A percentile compares a stretch with the other conserved stretches of the same genome.
Conservation (phyloP, 2,888 invertebrate species). For the Listrodromus nycthemerus region DNA sequence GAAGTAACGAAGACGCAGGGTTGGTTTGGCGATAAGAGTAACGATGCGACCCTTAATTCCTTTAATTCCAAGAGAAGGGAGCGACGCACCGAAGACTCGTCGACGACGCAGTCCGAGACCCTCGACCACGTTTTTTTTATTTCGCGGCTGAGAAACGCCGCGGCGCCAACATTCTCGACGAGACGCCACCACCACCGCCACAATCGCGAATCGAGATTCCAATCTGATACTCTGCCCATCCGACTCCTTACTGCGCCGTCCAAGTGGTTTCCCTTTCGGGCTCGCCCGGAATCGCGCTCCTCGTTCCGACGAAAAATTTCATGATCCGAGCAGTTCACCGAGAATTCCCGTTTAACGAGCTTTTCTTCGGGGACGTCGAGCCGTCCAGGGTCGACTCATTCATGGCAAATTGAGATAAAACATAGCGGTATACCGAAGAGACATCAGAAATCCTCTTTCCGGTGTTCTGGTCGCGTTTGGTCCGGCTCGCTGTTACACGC, state of each 20-base stretch:
- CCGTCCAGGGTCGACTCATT: constrained; percentile 79
- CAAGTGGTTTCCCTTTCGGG: constrained; percentile 25
- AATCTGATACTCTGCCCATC: constrained; percentile 12
- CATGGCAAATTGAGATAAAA: constrained; percentile 84
- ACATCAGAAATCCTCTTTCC: constrained; percentile 65
- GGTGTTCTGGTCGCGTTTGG: too few relatives aligned
- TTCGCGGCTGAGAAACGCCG: constrained; percentile 70
- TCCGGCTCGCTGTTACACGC: too few relatives aligned
- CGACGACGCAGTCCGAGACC: constrained; percentile 26
- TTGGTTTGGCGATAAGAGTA: constrained; percentile 77
- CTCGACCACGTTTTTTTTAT: constrained; percentile 65
- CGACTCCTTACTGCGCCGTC: background rate
- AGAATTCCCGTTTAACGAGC: constrained; percentile 74
- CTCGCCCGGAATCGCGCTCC: constrained; percentile 4
- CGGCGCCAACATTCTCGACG: constrained; percentile 51
- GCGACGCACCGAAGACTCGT: constrained; percentile 6
- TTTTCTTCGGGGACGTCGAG: constrained; percentile 26
- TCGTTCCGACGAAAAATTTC: constrained; percentile 22
- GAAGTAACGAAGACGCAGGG: constrained; percentile 38
- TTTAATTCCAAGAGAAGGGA: constrained; percentile 79
- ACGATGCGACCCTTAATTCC: constrained; percentile 82
- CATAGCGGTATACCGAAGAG: constrained; percentile 79
- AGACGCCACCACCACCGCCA: constrained; percentile 48
- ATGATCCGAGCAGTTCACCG: background rate
- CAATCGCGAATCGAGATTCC: constrained; percentile 67